Evolutionary conservation across 2,888 invertebrate genomes (phyloP).

Genomic region (Sesia bembeciformis): DNA sequence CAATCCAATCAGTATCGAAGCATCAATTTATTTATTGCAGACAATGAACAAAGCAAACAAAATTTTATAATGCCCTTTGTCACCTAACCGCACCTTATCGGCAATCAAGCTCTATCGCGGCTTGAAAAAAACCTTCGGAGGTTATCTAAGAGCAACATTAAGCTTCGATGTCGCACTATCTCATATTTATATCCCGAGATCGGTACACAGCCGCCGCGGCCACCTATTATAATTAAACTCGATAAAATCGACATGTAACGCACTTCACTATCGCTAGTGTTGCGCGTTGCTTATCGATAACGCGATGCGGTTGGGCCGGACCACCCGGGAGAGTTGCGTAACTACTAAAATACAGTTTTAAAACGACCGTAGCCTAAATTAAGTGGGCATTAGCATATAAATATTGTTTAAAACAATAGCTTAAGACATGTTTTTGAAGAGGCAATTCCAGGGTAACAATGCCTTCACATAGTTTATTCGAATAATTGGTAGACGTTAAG

Average conservation of each 20-base stretch:
- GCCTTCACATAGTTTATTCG: too few relatives aligned
- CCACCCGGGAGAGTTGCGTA: conserved; percentile 32
- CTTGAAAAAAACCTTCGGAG: conserved; percentile 8
- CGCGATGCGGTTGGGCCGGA: conserved; percentile 27
- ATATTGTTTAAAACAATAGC: conserved; percentile 36
- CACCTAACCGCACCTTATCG: not conserved
- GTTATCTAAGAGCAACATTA: conserved; percentile 33
- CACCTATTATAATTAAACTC: conserved; percentile 48
- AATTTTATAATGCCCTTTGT: not conserved
- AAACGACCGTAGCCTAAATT: conserved; percentile 34
- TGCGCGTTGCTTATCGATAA: conserved; percentile 35
- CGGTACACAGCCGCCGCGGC: conserved; percentile 32
- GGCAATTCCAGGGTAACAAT: not conserved
- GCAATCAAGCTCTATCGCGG: not conserved
- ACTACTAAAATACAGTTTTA: conserved; percentile 4
- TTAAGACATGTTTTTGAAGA: conserved; percentile 4
- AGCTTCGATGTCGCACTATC: conserved; percentile 40
- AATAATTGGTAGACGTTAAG: too few relatives aligned
- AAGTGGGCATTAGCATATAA: conserved; percentile 37
- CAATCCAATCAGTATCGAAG: too few relatives aligned
- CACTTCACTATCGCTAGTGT: conserved; percentile 40
- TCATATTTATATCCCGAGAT: conserved; percentile 33
- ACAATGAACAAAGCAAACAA: not conserved
- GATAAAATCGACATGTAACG: conserved; percentile 53
- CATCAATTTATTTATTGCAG: not conserved